Evolutionary conservation across 2,113 vertebrate genomes (phyloP).

Genomic region (Caranx melampygus): DNA sequence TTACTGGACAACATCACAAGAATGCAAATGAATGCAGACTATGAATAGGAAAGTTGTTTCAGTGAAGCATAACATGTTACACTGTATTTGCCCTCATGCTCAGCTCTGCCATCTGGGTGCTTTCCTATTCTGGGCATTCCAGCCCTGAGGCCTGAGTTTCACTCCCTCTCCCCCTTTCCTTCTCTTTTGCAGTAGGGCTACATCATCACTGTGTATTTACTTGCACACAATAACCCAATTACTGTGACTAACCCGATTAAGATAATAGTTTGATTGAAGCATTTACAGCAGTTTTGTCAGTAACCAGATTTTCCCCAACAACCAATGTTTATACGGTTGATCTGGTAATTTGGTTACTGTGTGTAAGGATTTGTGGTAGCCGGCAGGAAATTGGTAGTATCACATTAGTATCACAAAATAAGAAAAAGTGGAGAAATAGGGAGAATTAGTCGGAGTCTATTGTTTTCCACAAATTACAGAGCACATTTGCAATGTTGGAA

Average conservation of each 20-base stretch:
- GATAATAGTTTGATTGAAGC: conserved; percentile 27
- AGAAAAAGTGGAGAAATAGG: background rate
- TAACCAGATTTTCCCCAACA: conserved; percentile 10
- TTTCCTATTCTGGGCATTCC: conserved; percentile 50
- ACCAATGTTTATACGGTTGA: conserved; percentile 12
- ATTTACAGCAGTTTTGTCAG: conserved; percentile 19
- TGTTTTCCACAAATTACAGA: background rate
- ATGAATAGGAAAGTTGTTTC: background rate
- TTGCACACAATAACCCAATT: conserved; percentile 31
- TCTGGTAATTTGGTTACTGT: conserved; percentile 11
- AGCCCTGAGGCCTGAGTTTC: conserved; percentile 38
- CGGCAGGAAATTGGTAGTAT: background rate
- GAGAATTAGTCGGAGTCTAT: background rate
- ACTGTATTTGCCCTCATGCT: conserved; percentile 25
- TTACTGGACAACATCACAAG: background rate
- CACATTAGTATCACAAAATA: background rate
- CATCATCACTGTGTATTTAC: conserved; percentile 33
- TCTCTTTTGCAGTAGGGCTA: background rate
- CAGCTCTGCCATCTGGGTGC: conserved; percentile 51
- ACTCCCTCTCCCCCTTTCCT: background rate
- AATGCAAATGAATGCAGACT: conserved; percentile 12
- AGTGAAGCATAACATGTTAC: conserved; percentile 32
- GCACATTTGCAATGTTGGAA: background rate
- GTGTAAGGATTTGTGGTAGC: background rate
- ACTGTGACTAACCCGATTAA: conserved; percentile 33